Evolutionary conservation across 2,797 vertebrate species (phyloP), one percentile per base, ranked within the genome.

Genomic region (Thaleichthys pacificus): DNA sequence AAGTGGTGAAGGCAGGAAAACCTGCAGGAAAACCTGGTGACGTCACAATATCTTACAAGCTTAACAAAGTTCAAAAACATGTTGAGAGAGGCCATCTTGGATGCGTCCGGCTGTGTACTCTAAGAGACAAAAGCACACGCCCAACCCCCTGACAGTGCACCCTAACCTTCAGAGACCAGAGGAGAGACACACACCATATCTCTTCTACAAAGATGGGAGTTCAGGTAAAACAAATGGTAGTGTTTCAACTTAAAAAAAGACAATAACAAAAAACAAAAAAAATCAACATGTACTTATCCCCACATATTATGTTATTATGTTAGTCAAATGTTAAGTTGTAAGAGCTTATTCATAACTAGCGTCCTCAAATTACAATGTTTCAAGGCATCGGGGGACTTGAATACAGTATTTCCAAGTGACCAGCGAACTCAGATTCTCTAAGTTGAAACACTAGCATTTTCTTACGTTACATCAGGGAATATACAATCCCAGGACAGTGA

Each of bases 11-110:
- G 94, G 93, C 91, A 93, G 91, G 32, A 93, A 94, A 92, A 91
- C 90, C 80, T 86, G 93, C 24, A 24, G 24, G 24, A 24, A 24
- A 24, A 24, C 24, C 24, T 24, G 24, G 94, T 96, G 95, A 97
- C 94, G 85, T 95, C 95, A 97, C 96, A 93, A 95, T 95, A 96
- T 96, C 92, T 95, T 95, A 98, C 97, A 97, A 94, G 91, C 94
- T 93, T 95, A 42, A 96, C 94, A 95, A 94, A 92, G 89, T 89
- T 88, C 85, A 89, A 90, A 89, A 88, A 84, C 82, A 77, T 84
- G 78, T 85, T 88, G 88, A 90, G 74, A 82, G 83, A 91, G 78
- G 93, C 86, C 90, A 92, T 88, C 87, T 92, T 71, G 84, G 90
- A 94, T 93, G 94, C 89, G 88, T 94, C 93, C 94, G 94, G 82